Conservation (phyloP, 2,888 invertebrate species). For the Drosophila atripex region DNA sequence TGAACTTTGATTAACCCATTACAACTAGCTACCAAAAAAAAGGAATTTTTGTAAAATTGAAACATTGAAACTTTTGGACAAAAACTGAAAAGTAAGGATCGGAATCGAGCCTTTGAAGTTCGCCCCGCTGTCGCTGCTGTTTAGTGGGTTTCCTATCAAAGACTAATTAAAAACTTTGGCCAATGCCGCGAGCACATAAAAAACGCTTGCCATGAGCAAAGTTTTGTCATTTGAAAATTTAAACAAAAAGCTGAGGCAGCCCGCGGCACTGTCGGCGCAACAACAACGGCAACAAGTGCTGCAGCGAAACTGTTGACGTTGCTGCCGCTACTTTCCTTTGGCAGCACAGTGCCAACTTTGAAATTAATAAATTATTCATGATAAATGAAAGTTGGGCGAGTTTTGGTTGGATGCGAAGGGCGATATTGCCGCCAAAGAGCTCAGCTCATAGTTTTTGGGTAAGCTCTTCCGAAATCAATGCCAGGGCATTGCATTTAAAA, state of each 20-base stretch:
- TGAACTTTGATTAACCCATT: slow-evolving; percentile 70
- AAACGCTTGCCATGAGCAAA: slow-evolving; percentile 51
- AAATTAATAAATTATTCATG: slow-evolving; percentile 59
- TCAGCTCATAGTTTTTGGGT: slow-evolving; percentile 17
- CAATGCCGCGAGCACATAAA: slow-evolving; percentile 65
- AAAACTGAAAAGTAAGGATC: neutral
- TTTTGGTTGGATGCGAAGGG: slow-evolving; percentile 7
- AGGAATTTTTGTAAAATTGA: neutral
- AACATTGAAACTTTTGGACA: neutral
- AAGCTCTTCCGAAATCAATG: slow-evolving; percentile 27
- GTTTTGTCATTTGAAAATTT: slow-evolving; percentile 77
- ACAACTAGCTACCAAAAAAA: neutral
- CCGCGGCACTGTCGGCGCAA: slow-evolving; percentile 28
- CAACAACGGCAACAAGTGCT: slow-evolving; percentile 33
- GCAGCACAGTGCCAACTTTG: slow-evolving; percentile 45
- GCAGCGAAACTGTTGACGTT: slow-evolving; percentile 13
- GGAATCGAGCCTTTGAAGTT: neutral
- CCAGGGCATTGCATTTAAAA: slow-evolving; percentile 27
- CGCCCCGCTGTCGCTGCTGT: slow-evolving; percentile 20
- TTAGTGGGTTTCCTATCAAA: slow-evolving; percentile 75
- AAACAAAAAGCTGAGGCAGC: slow-evolving; percentile 59
- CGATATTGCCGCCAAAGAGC: neutral
- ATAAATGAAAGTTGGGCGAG: slow-evolving; percentile 45
- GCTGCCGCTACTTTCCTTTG: slow-evolving; percentile 14
- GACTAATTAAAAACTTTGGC: slow-evolving; percentile 77